Percentiles rank a stretch among this genome's conserved stretches.
phyloP scores from a whole-genome alignment of 2,113 vertebrate species.

The Caracal caracal region DNA sequence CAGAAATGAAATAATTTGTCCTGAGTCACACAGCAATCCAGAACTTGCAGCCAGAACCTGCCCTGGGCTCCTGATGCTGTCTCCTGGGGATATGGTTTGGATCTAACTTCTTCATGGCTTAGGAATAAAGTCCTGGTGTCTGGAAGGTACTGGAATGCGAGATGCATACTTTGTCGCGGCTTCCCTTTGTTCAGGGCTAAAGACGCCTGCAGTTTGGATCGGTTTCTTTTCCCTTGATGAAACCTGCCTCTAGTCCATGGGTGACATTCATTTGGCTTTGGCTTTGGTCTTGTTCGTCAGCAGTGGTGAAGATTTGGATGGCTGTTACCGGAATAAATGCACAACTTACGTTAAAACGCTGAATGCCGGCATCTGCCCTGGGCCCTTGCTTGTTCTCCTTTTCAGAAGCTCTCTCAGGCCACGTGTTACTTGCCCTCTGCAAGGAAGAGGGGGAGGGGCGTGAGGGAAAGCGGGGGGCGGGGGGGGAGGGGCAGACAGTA shows the following conservation, averaged over 20 bases:
- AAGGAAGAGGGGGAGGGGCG: too few relatives aligned
- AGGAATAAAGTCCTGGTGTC: not conserved
- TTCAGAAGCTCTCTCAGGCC: not conserved
- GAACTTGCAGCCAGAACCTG: not conserved
- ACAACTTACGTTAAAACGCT: not conserved
- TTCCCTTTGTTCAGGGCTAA: not conserved
- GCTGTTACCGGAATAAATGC: not conserved
- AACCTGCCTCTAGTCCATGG: too few relatives aligned
- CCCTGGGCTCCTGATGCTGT: too few relatives aligned
- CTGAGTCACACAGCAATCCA: not conserved
- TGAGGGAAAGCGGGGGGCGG: not conserved
- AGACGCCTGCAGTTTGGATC: too few relatives aligned
- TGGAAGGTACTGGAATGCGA: not conserved
- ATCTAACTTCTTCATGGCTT: not conserved
- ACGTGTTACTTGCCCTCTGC: not conserved
- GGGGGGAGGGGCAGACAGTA: not conserved
- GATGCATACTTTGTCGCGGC: not conserved
- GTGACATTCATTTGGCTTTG: not conserved
- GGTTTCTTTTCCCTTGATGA: not conserved
- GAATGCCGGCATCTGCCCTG: not conserved
- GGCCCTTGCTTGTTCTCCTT: not conserved
- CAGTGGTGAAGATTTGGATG: not conserved
- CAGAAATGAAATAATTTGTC: not conserved
- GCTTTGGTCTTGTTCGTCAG: not conserved
- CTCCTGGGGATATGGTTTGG: not conserved